Evolutionary conservation across 1,140 invertebrate species (phyloP), one percentile per base, ranked within the genome.

Genomic region (Drosophila funebris): DNA sequence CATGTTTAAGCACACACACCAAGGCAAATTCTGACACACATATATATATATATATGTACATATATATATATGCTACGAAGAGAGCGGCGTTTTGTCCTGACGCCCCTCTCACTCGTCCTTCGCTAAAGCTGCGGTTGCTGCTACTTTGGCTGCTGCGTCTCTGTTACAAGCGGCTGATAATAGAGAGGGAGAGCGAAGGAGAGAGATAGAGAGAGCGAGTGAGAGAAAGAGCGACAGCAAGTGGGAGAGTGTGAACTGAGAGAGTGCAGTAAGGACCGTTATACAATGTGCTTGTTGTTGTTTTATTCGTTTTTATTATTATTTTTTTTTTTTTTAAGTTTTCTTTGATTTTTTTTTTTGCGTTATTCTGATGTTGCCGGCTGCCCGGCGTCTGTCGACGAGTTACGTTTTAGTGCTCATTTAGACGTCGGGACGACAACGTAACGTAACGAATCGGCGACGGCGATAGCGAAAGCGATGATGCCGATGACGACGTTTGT

Each of bases 321-420:
- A 29, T 53, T 43, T 41, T 14, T 31, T n/a, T 33, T 52, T 52
- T 33, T 18, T 14, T 52, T 33, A n/a, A n/a, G n/a, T n/a, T n/a
- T n/a, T n/a, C n/a, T n/a, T n/a, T n/a, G n/a, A n/a, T n/a, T 43
- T 29, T 50, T 61, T 71, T 71, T 61, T 56, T 58, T 50, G 56
- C 58, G 46, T 13, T 44, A 13, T 48, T 73, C 56, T 74, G 48
- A 43, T 39, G 20, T 64, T 69, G 78, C 78, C 73, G 78, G 78
- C 76, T 64, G 31, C 37, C 58, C 52, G 64, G n/a, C 67, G 24
- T 29, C 44, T 27, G 24, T 16, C 68, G 43, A 43, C 62, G 33
- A 60, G 39, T 73, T 72, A 76, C 76, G 66, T 85, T 83, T 85
- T 87, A 85, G 82, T 85, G 78, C 82, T 76, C 82, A 87, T 87